These are phyloP conservation scores for Gambelia wislizenii DNA, from an alignment of 2,797 vertebrate species.

Conservation along the genomic window DNA sequence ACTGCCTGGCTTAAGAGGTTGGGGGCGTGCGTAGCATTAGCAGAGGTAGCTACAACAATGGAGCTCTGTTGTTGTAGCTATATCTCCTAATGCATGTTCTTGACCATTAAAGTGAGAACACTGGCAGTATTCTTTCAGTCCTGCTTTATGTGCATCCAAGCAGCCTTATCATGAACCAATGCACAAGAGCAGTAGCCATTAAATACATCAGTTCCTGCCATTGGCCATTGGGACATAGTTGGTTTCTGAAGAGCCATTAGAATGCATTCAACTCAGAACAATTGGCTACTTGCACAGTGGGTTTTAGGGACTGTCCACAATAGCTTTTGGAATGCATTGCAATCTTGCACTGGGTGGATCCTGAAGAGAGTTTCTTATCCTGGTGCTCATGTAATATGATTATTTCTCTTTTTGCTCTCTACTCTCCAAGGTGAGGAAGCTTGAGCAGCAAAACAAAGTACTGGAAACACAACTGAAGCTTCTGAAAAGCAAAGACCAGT, in stretches of 20 bases:
- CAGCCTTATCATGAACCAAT: neutral
- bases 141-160: neutral
- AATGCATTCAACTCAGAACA: neutral
- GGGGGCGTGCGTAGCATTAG: too few species aligned
- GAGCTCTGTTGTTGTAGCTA: too few species aligned
- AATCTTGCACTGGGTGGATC: neutral
- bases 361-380: neutral
- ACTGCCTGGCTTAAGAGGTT: too few species aligned
- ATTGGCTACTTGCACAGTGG: neutral
- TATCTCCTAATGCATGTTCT: too few species aligned
- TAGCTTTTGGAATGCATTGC: too few species aligned
- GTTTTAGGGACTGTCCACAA: neutral
- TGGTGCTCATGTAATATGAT: neutral
- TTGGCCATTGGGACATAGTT: neutral
- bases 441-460: slow-evolving; percentile 80
- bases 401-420: neutral
- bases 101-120: neutral
- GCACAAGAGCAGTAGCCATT: neutral
- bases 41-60: too few species aligned
- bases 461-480: slow-evolving; percentile 78
- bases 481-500: slow-evolving; percentile 76
- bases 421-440: slow-evolving; percentile 73
- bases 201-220: neutral
- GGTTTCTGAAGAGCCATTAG: neutral
- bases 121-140: neutral